Evolutionary conservation across 1,140 invertebrate species (phyloP).

Genomic region (Drosophila oshimai): DNA sequence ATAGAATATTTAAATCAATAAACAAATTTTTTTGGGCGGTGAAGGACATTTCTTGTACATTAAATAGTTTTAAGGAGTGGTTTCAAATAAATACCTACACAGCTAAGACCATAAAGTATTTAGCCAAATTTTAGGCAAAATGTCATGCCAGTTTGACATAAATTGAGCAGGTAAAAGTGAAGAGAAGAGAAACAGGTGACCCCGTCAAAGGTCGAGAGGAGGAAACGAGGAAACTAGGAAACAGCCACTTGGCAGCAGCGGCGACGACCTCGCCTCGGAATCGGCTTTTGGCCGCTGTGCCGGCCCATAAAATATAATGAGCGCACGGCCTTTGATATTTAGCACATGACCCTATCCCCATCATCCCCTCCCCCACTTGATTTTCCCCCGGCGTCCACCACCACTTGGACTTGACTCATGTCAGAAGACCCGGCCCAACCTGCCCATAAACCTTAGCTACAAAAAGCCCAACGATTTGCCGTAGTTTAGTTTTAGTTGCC

Average conservation of each 20-base stretch:
- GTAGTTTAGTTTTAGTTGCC: constrained; percentile 35
- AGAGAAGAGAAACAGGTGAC: constrained; percentile 9
- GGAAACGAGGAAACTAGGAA: too few relatives aligned
- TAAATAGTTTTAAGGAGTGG: too few relatives aligned
- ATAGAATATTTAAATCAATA: too few relatives aligned
- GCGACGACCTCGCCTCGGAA: constrained; percentile 43
- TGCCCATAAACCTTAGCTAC: constrained; percentile 40
- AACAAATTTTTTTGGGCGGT: background rate
- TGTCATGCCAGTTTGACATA: constrained; percentile 40
- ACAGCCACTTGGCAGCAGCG: constrained; percentile 46
- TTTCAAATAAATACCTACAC: background rate
- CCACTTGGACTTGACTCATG: constrained; percentile 29
- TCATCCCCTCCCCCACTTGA: background rate
- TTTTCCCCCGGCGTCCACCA: background rate
- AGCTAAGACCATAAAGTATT: background rate
- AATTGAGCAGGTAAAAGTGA: constrained; percentile 23
- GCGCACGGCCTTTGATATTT: constrained; percentile 76
- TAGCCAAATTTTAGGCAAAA: constrained; percentile 7
- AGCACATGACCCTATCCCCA: constrained; percentile 53
- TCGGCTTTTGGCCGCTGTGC: constrained; percentile 23
- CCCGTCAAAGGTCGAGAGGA: constrained; percentile 17
- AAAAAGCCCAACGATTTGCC: constrained; percentile 52
- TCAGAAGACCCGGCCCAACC: constrained; percentile 32
- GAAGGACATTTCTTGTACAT: background rate
- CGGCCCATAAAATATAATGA: constrained; percentile 70